phyloP scores from a whole-genome alignment of 2,888 invertebrate species.

The Crossocerus cetratus region DNA sequence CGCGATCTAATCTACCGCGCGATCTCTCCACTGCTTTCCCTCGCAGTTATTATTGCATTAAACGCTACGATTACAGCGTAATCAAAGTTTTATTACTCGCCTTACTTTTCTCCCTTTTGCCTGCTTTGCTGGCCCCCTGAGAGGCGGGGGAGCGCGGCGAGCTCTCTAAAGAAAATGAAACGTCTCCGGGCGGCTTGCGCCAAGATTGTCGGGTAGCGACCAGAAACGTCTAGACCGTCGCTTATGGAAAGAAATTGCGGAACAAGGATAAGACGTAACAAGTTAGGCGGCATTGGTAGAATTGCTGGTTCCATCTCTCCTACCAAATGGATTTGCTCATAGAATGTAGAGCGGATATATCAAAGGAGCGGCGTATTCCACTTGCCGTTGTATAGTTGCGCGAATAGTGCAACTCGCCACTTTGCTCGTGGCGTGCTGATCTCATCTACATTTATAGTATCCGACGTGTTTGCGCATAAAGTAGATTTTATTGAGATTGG shows the following conservation, averaged over 20 bases:
- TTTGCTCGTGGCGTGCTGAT: no score
- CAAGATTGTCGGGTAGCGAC: conserved; percentile 16
- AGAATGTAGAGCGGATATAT: no score
- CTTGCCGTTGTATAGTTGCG: no score
- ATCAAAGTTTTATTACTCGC: conserved; percentile 41
- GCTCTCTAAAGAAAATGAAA: conserved; percentile 20
- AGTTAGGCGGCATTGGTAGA: no score
- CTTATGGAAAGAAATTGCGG: conserved; percentile 14
- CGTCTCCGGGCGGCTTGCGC: conserved; percentile 15
- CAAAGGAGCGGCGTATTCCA: no score
- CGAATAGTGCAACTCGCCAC: no score
- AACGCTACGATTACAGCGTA: conserved; percentile 30
- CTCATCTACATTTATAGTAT: no score
- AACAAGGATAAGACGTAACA: background rate
- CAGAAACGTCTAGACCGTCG: conserved; percentile 13
- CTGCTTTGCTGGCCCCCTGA: background rate
- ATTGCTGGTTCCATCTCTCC: no score
- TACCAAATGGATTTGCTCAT: no score
- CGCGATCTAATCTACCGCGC: background rate
- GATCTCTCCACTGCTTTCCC: background rate
- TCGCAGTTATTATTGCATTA: conserved; percentile 18
- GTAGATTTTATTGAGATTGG: no score
- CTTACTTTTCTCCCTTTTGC: conserved; percentile 8
- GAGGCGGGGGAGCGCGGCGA: no score
- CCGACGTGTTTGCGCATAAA: no score